Conservation (phyloP, 1,140 invertebrate species). For the Episyrphus balteatus region DNA sequence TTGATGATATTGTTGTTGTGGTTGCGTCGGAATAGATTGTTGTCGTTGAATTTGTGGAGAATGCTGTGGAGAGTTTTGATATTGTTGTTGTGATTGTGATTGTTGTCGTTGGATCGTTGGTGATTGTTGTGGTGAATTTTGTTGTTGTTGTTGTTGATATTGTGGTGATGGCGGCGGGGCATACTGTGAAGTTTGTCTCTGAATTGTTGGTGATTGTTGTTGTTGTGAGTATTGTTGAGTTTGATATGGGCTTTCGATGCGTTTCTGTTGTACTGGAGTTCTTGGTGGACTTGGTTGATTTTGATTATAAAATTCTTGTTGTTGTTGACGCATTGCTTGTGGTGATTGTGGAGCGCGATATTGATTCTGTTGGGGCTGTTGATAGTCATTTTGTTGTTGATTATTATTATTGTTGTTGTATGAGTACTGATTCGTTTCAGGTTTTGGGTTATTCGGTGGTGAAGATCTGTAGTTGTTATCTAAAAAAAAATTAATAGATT, state of each 20-base stretch:
- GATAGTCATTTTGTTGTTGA: constrained; percentile 8
- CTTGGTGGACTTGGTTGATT: constrained; percentile 6
- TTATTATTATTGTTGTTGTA: constrained; percentile 4
- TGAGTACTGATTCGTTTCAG: not conserved
- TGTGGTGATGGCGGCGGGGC: constrained; percentile 10
- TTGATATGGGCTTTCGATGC: constrained; percentile 1
- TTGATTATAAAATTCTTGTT: constrained; percentile 9
- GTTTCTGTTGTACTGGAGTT: constrained; percentile 2
- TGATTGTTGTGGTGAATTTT: constrained; percentile 10
- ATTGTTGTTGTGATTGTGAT: constrained; percentile 5
- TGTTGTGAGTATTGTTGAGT: constrained; percentile 2
- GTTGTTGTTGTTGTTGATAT: constrained; percentile 14
- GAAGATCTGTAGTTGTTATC: not conserved
- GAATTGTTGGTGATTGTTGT: constrained; percentile 6
- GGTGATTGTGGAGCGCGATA: constrained; percentile 5
- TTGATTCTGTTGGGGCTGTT: constrained; percentile 14
- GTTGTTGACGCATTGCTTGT: constrained; percentile 15
- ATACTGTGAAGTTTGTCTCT: constrained; percentile 8
- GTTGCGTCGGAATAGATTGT: constrained; percentile 12
- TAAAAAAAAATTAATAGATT: too few species aligned
- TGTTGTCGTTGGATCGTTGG: not conserved
- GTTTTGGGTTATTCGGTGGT: not conserved
- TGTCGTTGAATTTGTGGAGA: constrained; percentile 24
- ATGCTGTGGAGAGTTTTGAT: constrained; percentile 17
- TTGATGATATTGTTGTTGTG: constrained; percentile 7